These are phyloP conservation scores for Cryptus armator DNA, from an alignment of 2,888 invertebrate species.

Conservation along the genomic window DNA sequence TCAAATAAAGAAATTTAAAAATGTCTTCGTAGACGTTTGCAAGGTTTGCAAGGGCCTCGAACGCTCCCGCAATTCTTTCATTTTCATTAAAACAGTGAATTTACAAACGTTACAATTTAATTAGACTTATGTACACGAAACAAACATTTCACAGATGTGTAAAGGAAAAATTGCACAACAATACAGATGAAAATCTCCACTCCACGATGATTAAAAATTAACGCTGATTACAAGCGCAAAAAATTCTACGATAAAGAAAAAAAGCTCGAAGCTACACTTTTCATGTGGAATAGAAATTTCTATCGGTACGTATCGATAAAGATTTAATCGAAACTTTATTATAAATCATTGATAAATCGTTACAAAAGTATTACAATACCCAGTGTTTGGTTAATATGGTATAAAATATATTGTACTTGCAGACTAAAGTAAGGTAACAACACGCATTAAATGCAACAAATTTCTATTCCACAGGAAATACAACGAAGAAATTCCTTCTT, in stretches of 20 bases:
- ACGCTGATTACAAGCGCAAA: conserved; percentile 36
- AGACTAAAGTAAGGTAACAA: conserved; percentile 36
- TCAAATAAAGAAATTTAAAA: too few species aligned
- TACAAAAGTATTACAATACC: conserved; percentile 67
- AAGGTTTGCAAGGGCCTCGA: too few species aligned
- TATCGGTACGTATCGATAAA: conserved; percentile 71
- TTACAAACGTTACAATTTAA: neutral
- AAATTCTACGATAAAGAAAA: conserved; percentile 37
- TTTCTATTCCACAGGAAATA: conserved; percentile 82
- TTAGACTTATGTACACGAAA: neutral
- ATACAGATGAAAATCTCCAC: conserved; percentile 84
- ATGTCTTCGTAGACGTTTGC: too few species aligned
- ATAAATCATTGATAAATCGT: conserved; percentile 56
- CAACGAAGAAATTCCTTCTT: conserved; percentile 23
- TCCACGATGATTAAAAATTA: conserved; percentile 80
- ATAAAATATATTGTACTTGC: conserved; percentile 43
- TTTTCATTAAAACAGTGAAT: too few species aligned
- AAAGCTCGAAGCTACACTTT: conserved; percentile 28
- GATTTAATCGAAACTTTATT: conserved; percentile 64
- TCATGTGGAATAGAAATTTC: conserved; percentile 85
- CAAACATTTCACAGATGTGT: neutral
- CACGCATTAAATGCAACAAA: conserved; percentile 57
- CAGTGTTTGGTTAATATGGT: conserved; percentile 33
- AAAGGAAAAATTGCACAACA: conserved; percentile 76
- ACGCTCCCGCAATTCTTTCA: too few species aligned